These are phyloP conservation scores for Cheiracanthium punctorium DNA, from an alignment of 2,888 invertebrate species.

Conservation along the genomic window DNA sequence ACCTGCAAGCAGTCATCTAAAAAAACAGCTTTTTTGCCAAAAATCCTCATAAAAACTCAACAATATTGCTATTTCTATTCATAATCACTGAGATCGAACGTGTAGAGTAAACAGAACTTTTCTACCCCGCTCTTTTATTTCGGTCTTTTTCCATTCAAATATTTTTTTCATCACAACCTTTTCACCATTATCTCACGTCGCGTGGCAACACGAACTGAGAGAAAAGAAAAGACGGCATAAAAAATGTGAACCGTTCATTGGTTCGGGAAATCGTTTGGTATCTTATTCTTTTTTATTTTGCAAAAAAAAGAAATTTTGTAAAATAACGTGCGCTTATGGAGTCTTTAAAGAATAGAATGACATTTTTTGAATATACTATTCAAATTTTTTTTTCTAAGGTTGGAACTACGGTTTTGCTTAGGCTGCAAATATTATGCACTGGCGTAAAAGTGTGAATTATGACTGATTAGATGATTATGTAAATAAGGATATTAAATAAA, in stretches of 20 bases:
- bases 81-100: constrained; percentile 54
- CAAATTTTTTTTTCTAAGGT: too few species aligned
- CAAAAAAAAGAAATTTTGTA: not conserved
- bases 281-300: constrained; percentile 22
- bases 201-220: constrained; percentile 47
- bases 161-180: constrained; percentile 45
- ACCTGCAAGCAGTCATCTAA: not conserved
- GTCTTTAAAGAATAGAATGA: not conserved
- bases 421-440: too few species aligned
- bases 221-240: not conserved
- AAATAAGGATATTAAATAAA: too few species aligned
- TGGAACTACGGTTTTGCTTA: too few species aligned
- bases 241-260: constrained; percentile 40
- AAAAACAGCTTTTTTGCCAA: not conserved
- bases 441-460: too few species aligned
- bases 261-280: constrained; percentile 37
- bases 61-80: constrained; percentile 58
- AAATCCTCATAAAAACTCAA: constrained; percentile 21
- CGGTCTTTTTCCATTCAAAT: constrained; percentile 30
- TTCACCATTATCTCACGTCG: constrained; percentile 50
- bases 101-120: constrained; percentile 47
- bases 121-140: constrained; percentile 27
- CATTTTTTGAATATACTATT: not conserved
- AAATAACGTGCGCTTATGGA: not conserved
- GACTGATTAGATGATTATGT: too few species aligned